These are phyloP conservation scores for Pao palembangensis DNA, from an alignment of 2,113 vertebrate species.

Conservation along the genomic window DNA sequence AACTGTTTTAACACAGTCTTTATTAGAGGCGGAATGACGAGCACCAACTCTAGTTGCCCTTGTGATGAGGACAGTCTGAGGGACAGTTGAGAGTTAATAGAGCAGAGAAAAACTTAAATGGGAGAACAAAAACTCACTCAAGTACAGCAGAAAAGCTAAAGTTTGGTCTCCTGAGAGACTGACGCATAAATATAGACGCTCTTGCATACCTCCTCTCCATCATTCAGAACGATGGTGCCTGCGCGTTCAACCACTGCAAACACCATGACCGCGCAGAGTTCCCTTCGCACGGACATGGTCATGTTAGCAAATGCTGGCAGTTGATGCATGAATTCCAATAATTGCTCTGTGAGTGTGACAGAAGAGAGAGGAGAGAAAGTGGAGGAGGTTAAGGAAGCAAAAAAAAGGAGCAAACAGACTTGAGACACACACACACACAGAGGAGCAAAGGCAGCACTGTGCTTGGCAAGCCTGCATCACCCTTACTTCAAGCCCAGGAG, in stretches of 20 bases:
- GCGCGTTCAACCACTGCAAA: conserved; percentile 97
- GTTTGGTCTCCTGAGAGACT: conserved; percentile 15
- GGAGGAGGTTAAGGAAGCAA: conserved; percentile 16
- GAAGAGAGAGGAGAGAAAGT: conserved; percentile 17
- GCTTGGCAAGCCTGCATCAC: conserved; percentile 3
- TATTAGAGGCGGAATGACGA: conserved; percentile 34
- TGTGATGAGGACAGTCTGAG: conserved; percentile 15
- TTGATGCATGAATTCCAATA: conserved; percentile 99
- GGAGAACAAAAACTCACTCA: background rate
- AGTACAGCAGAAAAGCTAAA: conserved; percentile 4
- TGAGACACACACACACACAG: background rate
- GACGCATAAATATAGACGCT: conserved; percentile 1
- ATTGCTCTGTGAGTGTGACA: conserved; percentile 85
- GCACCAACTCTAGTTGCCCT: conserved; percentile 28
- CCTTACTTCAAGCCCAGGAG: conserved; percentile 14
- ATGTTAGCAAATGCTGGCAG: conserved; percentile 97
- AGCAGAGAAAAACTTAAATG: conserved; percentile 40
- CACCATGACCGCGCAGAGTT: conserved; percentile 98
- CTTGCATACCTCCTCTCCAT: conserved; percentile 93
- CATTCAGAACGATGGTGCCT: conserved; percentile 92
- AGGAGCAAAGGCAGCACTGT: conserved; percentile 1
- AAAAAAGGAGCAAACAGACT: conserved; percentile 20
- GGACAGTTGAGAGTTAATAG: conserved; percentile 60
- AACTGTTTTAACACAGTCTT: conserved; percentile 5
- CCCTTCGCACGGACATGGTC: conserved; percentile 97